Base-by-base conservation (phyloP, 2,888 invertebrate genomes). In the Sinohyriopsis cumingii region DNA sequence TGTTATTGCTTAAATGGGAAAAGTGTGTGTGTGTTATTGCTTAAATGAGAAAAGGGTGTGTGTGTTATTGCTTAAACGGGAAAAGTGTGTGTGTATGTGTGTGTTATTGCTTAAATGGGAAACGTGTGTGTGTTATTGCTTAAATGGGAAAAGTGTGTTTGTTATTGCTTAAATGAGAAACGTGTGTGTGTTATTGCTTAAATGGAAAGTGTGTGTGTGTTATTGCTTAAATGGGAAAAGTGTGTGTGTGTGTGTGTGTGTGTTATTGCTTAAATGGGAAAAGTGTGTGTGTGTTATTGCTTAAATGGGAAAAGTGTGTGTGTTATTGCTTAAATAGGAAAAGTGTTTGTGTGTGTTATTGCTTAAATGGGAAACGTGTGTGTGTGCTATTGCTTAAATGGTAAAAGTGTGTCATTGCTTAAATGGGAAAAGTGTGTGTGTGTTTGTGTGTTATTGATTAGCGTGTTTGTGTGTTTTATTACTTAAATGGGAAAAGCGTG, bases 181-280 rank as follows among this genome's bases (percentile, higher is more conserved):
- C 9, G 33, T 9, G 59, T 59, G n/a, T 59, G n/a, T 59, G 59
- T 59, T n/a, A n/a, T n/a, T n/a, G n/a, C n/a, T n/a, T n/a, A n/a
- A n/a, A n/a, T n/a, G n/a, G n/a, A n/a, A n/a, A n/a, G 59, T 59
- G 59, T 59, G 59, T 59, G 57, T 59, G 18, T 59, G 59, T 19
- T 33, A 33, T 33, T 33, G 9, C 9, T 33, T 33, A 33, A 9
- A 33, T 33, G 9, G 9, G 33, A 33, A 33, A 9, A 33, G 33
- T 9, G 59, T 59, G n/a, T 59, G n/a, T 59, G 59, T 59, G 59
- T 59, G 59, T 59, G 59, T 59, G 57, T 59, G 18, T 59, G 59
- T 19, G 59, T 59, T 59, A 22, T 59, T 33, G 33, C 1, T n/a
- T n/a, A n/a, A n/a, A n/a, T n/a, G n/a, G n/a, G n/a, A n/a, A n/a